These are phyloP conservation scores for Corydoras sp. DNA, from an alignment of 2,113 vertebrate species.

Conservation along the genomic window DNA sequence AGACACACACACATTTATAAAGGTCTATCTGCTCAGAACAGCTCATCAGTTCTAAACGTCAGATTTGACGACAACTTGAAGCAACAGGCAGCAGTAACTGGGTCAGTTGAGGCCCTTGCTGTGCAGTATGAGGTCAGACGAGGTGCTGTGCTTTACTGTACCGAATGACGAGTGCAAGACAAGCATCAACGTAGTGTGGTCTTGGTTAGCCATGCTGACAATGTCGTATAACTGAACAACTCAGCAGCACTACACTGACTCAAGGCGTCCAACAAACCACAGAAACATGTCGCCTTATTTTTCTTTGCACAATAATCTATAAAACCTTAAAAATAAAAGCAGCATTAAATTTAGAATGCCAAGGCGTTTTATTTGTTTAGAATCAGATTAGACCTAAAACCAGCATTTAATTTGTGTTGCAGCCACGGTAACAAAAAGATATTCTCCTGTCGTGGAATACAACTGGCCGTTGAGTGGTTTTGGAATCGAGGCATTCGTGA, in stretches of 20 bases:
- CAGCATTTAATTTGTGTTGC: slow-evolving; percentile 21
- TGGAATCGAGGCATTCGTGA: slow-evolving; percentile 74
- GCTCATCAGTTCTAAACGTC: background rate
- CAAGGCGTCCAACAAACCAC: background rate
- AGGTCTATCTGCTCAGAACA: background rate
- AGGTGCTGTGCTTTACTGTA: background rate
- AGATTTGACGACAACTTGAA: background rate
- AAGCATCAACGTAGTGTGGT: background rate
- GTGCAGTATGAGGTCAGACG: background rate
- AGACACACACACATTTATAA: too few species aligned
- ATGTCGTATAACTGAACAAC: background rate
- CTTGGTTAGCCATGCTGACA: background rate
- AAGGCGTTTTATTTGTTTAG: too few species aligned
- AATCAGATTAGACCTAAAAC: background rate
- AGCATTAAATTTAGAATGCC: too few species aligned
- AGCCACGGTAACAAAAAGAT: slow-evolving; percentile 86
- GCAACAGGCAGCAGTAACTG: background rate
- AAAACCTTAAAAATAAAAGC: too few species aligned
- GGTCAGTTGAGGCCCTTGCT: background rate
- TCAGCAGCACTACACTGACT: background rate
- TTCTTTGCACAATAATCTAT: too few species aligned
- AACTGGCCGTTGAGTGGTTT: slow-evolving; percentile 87
- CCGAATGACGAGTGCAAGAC: background rate
- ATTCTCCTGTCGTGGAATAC: slow-evolving; percentile 85
- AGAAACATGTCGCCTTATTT: background rate